Conservation (phyloP, 2,113 vertebrate genomes). For the Dunckerocampus dactyliophorus region DNA sequence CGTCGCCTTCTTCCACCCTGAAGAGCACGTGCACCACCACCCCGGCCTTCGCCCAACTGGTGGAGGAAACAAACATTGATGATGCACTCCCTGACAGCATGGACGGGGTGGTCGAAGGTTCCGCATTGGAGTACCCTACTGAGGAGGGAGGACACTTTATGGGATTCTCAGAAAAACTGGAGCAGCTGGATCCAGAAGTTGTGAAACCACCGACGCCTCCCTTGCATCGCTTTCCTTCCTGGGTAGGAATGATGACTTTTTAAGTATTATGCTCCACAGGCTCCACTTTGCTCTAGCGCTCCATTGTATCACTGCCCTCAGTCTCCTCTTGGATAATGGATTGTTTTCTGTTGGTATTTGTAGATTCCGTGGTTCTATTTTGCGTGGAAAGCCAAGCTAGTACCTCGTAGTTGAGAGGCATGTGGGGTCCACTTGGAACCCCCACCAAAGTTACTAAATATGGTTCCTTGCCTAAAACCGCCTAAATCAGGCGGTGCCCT, state of each 20-base stretch:
- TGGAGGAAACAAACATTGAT: constrained; percentile 86
- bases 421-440: no score
- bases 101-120: constrained; percentile 73
- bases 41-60: constrained; percentile 49
- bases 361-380: no score
- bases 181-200: constrained; percentile 63
- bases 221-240: constrained; percentile 83
- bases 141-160: constrained; percentile 56
- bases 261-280: neutral
- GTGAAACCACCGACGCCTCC: constrained; percentile 85
- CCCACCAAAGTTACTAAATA: no score
- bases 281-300: neutral
- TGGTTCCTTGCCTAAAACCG: no score
- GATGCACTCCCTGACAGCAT: constrained; percentile 73
- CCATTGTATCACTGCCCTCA: no score
- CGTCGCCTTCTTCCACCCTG: constrained; percentile 46
- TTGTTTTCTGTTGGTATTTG: no score
- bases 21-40: constrained; percentile 42
- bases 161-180: constrained; percentile 63
- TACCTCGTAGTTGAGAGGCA: no score
- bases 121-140: constrained; percentile 24
- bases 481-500: no score
- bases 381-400: no score
- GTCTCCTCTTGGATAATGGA: neutral
- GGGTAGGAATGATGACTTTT: constrained; percentile 65